A percentile compares a stretch with the other conserved stretches of the same genome.
Conservation (phyloP, 2,113 vertebrate genomes). For the Mirounga angustirostris region DNA sequence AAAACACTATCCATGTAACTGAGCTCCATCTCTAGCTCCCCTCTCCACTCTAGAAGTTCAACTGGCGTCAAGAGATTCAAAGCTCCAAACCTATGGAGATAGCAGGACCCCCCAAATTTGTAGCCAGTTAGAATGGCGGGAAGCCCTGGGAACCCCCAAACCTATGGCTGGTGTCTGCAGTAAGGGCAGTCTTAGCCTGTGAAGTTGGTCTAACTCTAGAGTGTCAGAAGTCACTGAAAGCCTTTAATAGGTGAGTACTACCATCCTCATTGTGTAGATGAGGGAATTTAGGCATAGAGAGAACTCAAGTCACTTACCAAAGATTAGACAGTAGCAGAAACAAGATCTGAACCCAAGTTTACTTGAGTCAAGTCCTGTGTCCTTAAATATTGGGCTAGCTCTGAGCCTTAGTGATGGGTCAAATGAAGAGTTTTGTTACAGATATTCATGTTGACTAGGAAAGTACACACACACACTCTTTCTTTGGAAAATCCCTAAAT, state of each 20-base stretch:
- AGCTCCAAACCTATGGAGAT: background rate
- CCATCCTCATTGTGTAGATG: background rate
- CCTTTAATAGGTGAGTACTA: background rate
- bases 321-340: background rate
- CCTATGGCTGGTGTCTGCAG: background rate
- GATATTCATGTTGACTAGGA: background rate
- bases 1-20: background rate
- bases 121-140: background rate
- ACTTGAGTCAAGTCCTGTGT: background rate
- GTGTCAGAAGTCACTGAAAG: background rate
- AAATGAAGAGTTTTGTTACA: background rate
- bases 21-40: background rate
- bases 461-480: background rate
- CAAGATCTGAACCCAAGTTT: background rate
- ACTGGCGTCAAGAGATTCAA: background rate
- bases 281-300: background rate
- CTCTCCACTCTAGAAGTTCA: background rate
- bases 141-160: background rate
- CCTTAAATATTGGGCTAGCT: background rate
- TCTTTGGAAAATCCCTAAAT: slow-evolving; percentile 41
- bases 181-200: background rate
- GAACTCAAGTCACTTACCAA: background rate
- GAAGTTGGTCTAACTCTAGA: background rate
- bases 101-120: background rate
- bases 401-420: background rate